These are phyloP conservation scores for Dreissena rostriformis DNA, from an alignment of 1,140 invertebrate genomes.

Conservation along the genomic window DNA sequence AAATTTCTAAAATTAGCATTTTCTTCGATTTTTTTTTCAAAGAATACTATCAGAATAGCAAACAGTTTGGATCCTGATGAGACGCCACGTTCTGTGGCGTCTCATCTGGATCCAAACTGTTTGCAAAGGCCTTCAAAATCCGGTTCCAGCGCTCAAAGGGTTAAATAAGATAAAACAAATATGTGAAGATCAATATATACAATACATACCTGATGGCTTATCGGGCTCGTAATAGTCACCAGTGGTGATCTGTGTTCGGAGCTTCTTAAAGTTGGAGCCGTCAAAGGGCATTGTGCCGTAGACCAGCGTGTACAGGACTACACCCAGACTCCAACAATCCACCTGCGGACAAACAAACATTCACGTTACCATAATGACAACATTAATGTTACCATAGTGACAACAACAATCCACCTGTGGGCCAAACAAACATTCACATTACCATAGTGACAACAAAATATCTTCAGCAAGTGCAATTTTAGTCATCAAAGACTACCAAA, in stretches of 20 bases:
- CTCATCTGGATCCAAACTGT: too few relatives aligned
- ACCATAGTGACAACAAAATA: neutral
- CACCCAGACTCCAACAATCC: slow-evolving; percentile 97
- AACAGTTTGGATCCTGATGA: too few relatives aligned
- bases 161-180: too few relatives aligned
- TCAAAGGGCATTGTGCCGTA: slow-evolving; percentile 99
- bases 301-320: slow-evolving; percentile 97
- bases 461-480: too few relatives aligned
- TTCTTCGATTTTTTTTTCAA: too few relatives aligned
- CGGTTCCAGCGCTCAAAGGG: too few relatives aligned
- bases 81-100: too few relatives aligned
- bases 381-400: too few relatives aligned
- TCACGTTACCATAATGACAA: neutral
- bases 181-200: neutral
- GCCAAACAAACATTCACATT: slow-evolving; percentile 46
- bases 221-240: slow-evolving; percentile 99
- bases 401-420: slow-evolving; percentile 93
- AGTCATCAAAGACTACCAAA: too few relatives aligned
- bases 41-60: too few relatives aligned
- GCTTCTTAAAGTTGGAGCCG: slow-evolving; percentile 97
- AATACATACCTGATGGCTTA: slow-evolving; percentile 91
- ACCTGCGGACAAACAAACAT: slow-evolving; percentile 81
- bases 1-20: too few relatives aligned
- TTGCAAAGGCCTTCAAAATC: too few relatives aligned
- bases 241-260: slow-evolving; percentile 98